phyloP scores from a whole-genome alignment of 1,140 invertebrate genomes.

The Megalonaias nervosa region DNA sequence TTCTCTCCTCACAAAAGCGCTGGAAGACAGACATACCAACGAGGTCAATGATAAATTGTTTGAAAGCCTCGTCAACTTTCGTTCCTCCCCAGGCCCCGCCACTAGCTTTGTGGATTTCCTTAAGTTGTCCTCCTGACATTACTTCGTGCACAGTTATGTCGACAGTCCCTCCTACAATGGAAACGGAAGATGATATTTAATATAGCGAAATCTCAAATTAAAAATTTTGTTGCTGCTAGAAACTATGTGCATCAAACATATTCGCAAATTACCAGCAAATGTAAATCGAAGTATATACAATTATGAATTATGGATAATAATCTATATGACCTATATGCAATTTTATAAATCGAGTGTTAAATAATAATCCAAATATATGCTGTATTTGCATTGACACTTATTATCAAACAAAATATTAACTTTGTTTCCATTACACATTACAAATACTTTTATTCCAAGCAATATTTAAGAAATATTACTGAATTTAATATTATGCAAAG shows the following conservation, averaged over 20 bases:
- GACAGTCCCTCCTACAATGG: conserved; percentile 16
- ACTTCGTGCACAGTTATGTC: conserved; percentile 21
- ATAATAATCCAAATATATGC: too few species aligned
- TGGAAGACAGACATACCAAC: neutral
- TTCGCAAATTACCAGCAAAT: neutral
- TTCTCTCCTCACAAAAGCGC: conserved; percentile 1
- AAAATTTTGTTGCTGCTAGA: neutral
- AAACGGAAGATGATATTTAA: neutral
- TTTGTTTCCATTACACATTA: too few species aligned
- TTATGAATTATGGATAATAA: too few species aligned
- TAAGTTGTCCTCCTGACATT: conserved; percentile 1
- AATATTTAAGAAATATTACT: too few species aligned
- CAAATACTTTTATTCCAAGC: too few species aligned
- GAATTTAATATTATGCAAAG: too few species aligned
- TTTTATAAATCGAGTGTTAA: too few species aligned
- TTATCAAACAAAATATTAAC: too few species aligned
- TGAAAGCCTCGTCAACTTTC: conserved; percentile 18
- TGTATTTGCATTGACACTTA: too few species aligned
- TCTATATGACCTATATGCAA: too few species aligned
- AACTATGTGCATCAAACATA: neutral
- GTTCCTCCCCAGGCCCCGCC: conserved; percentile 36
- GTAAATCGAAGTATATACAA: too few species aligned
- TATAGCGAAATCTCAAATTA: neutral
- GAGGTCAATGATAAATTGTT: neutral
- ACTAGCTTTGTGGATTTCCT: conserved; percentile 18